These are phyloP conservation scores for Drosophila atroscutellata DNA, from an alignment of 2,888 invertebrate species.

Conservation along the genomic window DNA sequence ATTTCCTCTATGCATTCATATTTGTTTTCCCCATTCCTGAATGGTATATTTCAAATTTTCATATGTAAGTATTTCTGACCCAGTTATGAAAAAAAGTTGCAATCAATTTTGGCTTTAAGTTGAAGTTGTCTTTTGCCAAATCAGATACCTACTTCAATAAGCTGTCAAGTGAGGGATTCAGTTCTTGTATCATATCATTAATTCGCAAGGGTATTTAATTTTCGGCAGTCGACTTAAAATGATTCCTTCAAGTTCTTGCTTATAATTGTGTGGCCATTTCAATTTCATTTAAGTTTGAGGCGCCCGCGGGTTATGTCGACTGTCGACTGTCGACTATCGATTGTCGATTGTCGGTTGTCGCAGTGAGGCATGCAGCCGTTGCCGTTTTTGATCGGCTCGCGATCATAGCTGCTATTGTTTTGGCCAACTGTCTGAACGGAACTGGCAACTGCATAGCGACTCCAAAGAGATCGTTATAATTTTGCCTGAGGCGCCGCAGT, in stretches of 20 bases:
- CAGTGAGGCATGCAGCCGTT: slow-evolving; percentile 35
- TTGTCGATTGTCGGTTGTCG: slow-evolving; percentile 60
- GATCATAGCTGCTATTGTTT: slow-evolving; percentile 64
- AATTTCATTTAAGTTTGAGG: slow-evolving; percentile 71
- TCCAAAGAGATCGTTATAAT: slow-evolving; percentile 74
- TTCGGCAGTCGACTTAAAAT: neutral
- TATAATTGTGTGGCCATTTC: slow-evolving; percentile 75
- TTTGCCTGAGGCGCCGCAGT: slow-evolving; percentile 74
- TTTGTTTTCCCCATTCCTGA: neutral
- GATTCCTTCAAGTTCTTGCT: slow-evolving; percentile 24
- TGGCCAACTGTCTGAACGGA: slow-evolving; percentile 51
- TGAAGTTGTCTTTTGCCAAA: neutral
- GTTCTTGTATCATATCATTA: neutral
- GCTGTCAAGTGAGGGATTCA: neutral
- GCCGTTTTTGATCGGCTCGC: slow-evolving; percentile 51
- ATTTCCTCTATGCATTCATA: neutral
- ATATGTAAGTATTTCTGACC: neutral
- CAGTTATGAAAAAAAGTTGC: neutral
- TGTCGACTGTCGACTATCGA: slow-evolving; percentile 62
- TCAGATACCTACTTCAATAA: neutral
- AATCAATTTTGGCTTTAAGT: neutral
- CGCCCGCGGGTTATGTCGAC: slow-evolving; percentile 70
- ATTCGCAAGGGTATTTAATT: slow-evolving; percentile 29
- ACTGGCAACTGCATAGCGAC: slow-evolving; percentile 51
- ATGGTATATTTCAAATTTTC: neutral